Conservation (phyloP, 1,140 invertebrate genomes). For the Venustaconcha ellipsiformis region DNA sequence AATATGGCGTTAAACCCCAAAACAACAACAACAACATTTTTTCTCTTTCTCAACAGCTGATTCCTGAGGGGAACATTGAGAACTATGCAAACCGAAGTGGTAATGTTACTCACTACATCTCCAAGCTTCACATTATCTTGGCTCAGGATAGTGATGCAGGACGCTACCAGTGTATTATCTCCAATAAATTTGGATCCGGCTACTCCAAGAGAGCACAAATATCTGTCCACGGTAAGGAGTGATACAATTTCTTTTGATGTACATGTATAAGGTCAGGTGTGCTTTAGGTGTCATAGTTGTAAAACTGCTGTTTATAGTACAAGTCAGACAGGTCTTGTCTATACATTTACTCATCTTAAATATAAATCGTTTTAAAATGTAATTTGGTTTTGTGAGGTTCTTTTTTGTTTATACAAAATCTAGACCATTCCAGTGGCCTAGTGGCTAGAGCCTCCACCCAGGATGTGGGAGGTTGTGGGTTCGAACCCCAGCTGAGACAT, state of each 20-base stretch:
- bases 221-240: conserved; percentile 79
- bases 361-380: no score
- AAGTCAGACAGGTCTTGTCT: not conserved
- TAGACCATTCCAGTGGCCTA: no score
- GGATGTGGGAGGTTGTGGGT: no score
- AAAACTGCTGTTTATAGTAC: no score
- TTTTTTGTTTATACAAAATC: no score
- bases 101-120: conserved; percentile 70
- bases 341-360: no score
- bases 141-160: conserved; percentile 84
- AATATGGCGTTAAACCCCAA: no score
- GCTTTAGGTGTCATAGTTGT: not conserved
- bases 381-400: no score
- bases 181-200: conserved; percentile 88
- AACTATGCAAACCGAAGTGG: conserved; percentile 52
- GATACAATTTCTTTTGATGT: not conserved
- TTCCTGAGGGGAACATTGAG: conserved; percentile 45
- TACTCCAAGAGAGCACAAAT: conserved; percentile 90
- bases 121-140: conserved; percentile 79
- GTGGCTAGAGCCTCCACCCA: no score
- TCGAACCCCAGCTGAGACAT: no score
- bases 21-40: no score
- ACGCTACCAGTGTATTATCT: conserved; percentile 92
- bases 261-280: not conserved
- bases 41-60: conserved; percentile 26